Evolutionary conservation across 2,113 vertebrate genomes (phyloP).

Genomic region (Ciconia boyciana): DNA sequence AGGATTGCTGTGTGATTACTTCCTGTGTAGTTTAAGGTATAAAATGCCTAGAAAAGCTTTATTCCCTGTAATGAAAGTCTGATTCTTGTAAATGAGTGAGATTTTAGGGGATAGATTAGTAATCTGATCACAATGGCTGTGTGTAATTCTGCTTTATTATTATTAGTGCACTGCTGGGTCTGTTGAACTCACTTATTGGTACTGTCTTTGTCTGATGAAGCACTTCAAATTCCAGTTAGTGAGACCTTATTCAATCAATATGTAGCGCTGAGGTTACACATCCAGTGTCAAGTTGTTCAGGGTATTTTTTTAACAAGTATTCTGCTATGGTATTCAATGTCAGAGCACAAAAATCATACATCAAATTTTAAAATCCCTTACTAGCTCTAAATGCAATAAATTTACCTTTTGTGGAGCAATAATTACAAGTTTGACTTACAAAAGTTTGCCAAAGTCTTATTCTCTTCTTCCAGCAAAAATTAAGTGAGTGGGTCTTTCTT

Average conservation of each 20-base stretch:
- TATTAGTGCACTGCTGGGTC: not conserved
- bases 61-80: not conserved
- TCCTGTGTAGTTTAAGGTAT: not conserved
- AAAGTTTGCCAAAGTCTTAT: constrained; percentile 2
- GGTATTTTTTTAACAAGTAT: not conserved
- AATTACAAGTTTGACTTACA: constrained; percentile 6
- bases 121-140: not conserved
- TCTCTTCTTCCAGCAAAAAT: not conserved
- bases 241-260: constrained; percentile 21
- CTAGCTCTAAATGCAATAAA: constrained; percentile 10
- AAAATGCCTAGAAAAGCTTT: not conserved
- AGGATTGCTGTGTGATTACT: not conserved
- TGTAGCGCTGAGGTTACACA: not conserved
- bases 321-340: not conserved
- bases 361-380: constrained; percentile 19
- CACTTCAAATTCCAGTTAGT: constrained; percentile 23
- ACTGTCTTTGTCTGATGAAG: constrained; percentile 19
- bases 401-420: not conserved
- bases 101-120: not conserved
- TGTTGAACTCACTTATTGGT: not conserved
- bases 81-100: not conserved
- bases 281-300: not conserved
- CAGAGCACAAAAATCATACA: not conserved
- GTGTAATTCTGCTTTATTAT: not conserved
- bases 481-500: not conserved